These are phyloP conservation scores for Callionymus lyra DNA, from an alignment of 2,113 vertebrate genomes.

Conservation along the genomic window DNA sequence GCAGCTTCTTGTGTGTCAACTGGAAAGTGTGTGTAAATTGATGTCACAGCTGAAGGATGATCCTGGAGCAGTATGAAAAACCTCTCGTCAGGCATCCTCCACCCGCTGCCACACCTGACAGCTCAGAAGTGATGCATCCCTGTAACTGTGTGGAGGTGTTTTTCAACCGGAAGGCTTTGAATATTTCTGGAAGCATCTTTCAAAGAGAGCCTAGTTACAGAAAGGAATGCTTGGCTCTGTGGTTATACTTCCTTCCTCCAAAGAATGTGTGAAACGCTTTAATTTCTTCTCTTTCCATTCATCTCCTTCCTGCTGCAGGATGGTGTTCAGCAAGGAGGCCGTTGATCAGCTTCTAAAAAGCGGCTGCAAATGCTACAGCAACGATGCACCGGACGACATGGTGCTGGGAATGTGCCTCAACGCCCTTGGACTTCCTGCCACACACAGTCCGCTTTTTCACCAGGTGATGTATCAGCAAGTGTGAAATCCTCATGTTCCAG, in stretches of 20 bases:
- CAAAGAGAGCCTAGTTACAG: too few relatives aligned
- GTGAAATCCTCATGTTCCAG: too few relatives aligned
- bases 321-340: constrained; percentile 88
- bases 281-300: too few relatives aligned
- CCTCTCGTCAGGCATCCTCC: constrained; percentile 22
- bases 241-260: too few relatives aligned
- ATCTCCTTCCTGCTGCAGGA: too few relatives aligned
- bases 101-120: constrained; percentile 28
- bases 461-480: constrained; percentile 60
- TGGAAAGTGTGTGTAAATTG: too few relatives aligned
- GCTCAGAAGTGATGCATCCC: constrained; percentile 15
- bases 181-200: too few relatives aligned
- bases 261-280: too few relatives aligned
- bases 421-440: constrained; percentile 81
- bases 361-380: constrained; percentile 87
- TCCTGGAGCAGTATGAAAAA: constrained; percentile 13
- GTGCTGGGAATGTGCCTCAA: constrained; percentile 96
- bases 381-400: constrained; percentile 92
- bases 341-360: constrained; percentile 76
- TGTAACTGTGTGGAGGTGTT: constrained; percentile 11
- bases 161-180: too few relatives aligned
- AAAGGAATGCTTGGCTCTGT: too few relatives aligned
- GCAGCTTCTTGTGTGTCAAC: too few relatives aligned
- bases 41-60: constrained; percentile 1
- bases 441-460: constrained; percentile 91